phyloP scores from a whole-genome alignment of 35 echinoderm and acorn worm species.

The Chiridota heheva region DNA sequence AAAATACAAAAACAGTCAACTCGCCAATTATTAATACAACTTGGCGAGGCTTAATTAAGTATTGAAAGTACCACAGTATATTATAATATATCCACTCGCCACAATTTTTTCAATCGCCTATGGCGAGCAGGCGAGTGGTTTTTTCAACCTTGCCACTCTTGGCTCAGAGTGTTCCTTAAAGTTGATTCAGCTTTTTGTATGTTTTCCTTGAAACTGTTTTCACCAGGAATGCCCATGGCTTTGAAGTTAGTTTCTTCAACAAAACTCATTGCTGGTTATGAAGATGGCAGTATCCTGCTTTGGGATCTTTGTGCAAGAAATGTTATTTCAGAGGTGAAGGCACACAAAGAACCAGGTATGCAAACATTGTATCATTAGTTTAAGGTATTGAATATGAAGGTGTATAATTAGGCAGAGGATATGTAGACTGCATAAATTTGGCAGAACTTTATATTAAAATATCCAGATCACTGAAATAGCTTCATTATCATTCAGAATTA shows the following conservation, averaged over 20 bases:
- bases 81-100: too few relatives aligned
- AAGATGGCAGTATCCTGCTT: constrained; percentile 76
- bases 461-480: not conserved
- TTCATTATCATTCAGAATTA: not conserved
- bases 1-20: not conserved
- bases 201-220: not conserved
- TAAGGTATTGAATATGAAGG: too few relatives aligned
- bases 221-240: constrained; percentile 86
- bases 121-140: too few relatives aligned
- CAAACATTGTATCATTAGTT: not conserved
- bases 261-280: constrained; percentile 68
- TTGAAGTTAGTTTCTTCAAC: constrained; percentile 64
- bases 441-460: too few relatives aligned
- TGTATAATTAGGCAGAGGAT: too few relatives aligned
- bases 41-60: too few relatives aligned
- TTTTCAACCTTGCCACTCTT: too few relatives aligned
- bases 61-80: too few relatives aligned
- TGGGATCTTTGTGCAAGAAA: constrained; percentile 68
- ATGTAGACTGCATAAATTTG: too few relatives aligned
- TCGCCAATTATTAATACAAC: too few relatives aligned
- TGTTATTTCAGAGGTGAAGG: constrained; percentile 47
- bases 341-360: constrained; percentile 85
- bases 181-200: not conserved
- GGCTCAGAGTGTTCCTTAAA: not conserved
- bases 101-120: too few relatives aligned